phyloP scores from a whole-genome alignment of 2,888 invertebrate species.

The Arge pagana region DNA sequence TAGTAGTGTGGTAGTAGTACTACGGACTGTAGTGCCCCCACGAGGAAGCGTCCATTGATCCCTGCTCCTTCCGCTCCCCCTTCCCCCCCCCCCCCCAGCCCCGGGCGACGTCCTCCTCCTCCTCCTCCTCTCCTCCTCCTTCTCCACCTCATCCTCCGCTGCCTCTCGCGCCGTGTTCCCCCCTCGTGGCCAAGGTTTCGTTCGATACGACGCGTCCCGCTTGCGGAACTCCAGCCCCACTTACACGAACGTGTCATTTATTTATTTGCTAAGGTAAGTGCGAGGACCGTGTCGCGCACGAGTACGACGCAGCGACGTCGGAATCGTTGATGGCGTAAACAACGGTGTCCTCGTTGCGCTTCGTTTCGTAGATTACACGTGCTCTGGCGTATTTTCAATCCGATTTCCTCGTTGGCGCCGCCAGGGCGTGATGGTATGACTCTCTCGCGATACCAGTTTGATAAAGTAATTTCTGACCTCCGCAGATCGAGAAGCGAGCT shows the following conservation, averaged over 20 bases:
- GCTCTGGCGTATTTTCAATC: not conserved
- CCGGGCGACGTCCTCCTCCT: slow-evolving; percentile 12
- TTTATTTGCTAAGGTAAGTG: slow-evolving; percentile 21
- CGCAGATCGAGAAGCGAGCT: no score
- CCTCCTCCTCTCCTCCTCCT: slow-evolving; percentile 13
- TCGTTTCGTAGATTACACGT: not conserved
- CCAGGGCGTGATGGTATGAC: slow-evolving; percentile 8
- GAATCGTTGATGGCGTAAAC: no score
- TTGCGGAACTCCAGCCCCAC: slow-evolving; percentile 21
- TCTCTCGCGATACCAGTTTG: slow-evolving; percentile 1
- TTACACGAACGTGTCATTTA: slow-evolving; percentile 19
- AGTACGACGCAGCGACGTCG: not conserved
- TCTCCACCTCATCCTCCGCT: slow-evolving; percentile 5
- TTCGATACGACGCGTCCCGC: slow-evolving; percentile 22
- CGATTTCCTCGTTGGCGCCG: slow-evolving; percentile 16
- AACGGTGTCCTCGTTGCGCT: not conserved
- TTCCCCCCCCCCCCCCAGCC: slow-evolving; percentile 12
- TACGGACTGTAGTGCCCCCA: slow-evolving; percentile 47
- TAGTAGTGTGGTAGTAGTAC: no score
- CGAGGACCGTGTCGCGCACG: slow-evolving; percentile 5
- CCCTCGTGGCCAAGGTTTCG: slow-evolving; percentile 13
- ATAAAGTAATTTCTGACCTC: slow-evolving; percentile 18
- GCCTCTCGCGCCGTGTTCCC: slow-evolving; percentile 23
- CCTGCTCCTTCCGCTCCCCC: slow-evolving; percentile 33
- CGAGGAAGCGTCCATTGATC: slow-evolving; percentile 54